These are phyloP conservation scores for Melanargia galathea DNA, from an alignment of 2,888 invertebrate species.

Conservation along the genomic window DNA sequence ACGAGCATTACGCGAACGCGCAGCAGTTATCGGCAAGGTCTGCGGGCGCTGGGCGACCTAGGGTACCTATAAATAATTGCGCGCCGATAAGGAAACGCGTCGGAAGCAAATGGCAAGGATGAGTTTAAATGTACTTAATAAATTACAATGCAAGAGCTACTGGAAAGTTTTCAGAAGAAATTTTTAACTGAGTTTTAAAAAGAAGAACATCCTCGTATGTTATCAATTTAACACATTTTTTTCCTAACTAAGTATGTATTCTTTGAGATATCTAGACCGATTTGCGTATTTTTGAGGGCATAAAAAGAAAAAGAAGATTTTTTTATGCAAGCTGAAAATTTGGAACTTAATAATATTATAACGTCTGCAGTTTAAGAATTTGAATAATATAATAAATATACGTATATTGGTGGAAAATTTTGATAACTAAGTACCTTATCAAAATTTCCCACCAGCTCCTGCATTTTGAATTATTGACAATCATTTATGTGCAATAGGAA, in stretches of 20 bases:
- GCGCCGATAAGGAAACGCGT: conserved; percentile 33
- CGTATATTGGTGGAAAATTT: too few species aligned
- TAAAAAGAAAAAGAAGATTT: too few species aligned
- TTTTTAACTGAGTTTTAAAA: too few species aligned
- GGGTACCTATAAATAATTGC: conserved; percentile 50
- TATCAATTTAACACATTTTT: too few species aligned
- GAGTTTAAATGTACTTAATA: conserved; percentile 31
- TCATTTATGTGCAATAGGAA: conserved; percentile 21
- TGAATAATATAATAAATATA: too few species aligned
- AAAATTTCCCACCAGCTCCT: neutral
- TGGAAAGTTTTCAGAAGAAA: neutral
- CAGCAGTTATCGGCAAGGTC: conserved; percentile 36
- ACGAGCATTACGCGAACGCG: conserved; percentile 13
- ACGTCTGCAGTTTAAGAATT: too few species aligned
- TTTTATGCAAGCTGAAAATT: neutral
- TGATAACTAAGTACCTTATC: neutral
- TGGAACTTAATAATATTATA: neutral
- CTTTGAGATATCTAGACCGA: too few species aligned
- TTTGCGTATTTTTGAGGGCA: too few species aligned
- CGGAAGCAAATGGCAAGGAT: conserved; percentile 39
- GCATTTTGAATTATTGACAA: conserved; percentile 1
- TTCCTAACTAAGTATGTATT: too few species aligned
- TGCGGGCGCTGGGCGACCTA: conserved; percentile 47
- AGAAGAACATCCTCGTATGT: too few species aligned
- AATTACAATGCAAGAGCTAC: neutral